Evolutionary conservation across 2,113 vertebrate species (phyloP).

Genomic region (Catagonus wagneri): DNA sequence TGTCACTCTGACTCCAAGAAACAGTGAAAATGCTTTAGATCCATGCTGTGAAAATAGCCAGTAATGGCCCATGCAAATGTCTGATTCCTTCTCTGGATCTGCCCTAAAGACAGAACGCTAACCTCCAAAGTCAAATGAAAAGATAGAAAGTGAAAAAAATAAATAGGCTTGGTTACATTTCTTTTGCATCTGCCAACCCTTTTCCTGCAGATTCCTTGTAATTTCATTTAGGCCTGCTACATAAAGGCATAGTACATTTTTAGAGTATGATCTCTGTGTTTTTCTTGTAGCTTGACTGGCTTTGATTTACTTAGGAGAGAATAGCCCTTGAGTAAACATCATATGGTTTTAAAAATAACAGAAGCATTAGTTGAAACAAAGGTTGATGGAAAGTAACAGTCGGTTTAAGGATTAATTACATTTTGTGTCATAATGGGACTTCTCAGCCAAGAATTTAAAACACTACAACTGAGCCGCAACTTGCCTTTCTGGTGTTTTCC

Average conservation of each 20-base stretch:
- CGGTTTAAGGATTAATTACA: constrained; percentile 72
- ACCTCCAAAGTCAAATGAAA: background rate
- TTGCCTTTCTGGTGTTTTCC: constrained; percentile 57
- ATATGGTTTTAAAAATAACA: constrained; percentile 75
- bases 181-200: background rate
- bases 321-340: constrained; percentile 71
- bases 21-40: background rate
- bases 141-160: background rate
- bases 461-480: constrained; percentile 9
- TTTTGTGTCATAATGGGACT: constrained; percentile 61
- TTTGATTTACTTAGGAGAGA: constrained; percentile 65
- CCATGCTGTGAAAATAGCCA: constrained; percentile 27
- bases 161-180: background rate
- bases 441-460: constrained; percentile 69
- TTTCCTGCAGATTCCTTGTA: constrained; percentile 24
- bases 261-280: constrained; percentile 34
- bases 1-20: background rate
- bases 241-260: constrained; percentile 12
- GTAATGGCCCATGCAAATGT: background rate
- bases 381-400: constrained; percentile 70
- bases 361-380: constrained; percentile 76
- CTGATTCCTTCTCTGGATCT: background rate
- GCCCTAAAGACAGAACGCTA: background rate
- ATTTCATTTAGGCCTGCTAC: background rate
- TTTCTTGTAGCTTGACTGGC: constrained; percentile 39